Evolutionary conservation across 2,113 vertebrate genomes (phyloP).

Genomic region (Melanerpes aurifrons): DNA sequence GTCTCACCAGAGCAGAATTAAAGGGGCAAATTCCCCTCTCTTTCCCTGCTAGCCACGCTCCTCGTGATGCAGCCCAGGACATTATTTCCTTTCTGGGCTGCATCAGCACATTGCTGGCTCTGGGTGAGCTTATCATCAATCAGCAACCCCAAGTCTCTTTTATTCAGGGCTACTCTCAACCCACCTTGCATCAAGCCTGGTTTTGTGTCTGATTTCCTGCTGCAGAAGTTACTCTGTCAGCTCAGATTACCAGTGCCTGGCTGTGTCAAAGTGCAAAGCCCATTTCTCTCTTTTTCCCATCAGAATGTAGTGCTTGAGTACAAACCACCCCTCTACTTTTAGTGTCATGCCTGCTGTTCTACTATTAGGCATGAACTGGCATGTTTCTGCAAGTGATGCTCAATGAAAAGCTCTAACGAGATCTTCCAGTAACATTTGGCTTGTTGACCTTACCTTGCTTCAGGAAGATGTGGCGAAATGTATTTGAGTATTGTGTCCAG

Average conservation of each 20-base stretch:
- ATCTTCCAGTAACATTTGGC: not conserved
- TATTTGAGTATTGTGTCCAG: too few species aligned
- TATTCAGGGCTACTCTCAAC: too few species aligned
- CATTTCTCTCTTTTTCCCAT: not conserved
- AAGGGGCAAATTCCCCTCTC: too few species aligned
- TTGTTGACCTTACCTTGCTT: not conserved
- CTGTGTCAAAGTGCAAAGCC: not conserved
- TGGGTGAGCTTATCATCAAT: too few species aligned
- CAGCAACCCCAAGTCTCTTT: too few species aligned
- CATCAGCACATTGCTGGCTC: too few species aligned
- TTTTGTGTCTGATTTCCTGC: not conserved
- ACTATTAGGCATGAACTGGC: not conserved
- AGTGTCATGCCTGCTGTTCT: not conserved
- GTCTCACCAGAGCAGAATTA: too few species aligned
- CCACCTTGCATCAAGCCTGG: too few species aligned
- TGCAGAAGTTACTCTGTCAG: not conserved
- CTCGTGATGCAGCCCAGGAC: too few species aligned
- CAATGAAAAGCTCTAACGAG: not conserved
- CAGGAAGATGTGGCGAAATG: not conserved
- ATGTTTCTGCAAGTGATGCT: not conserved
- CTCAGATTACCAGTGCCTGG: not conserved
- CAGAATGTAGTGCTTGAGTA: rapidly evolving
- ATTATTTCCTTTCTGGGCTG: too few species aligned
- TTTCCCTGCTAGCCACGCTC: too few species aligned
- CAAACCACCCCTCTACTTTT: not conserved